Evolutionary conservation across 2,113 vertebrate genomes (phyloP).

Genomic region (Notechis scutatus): DNA sequence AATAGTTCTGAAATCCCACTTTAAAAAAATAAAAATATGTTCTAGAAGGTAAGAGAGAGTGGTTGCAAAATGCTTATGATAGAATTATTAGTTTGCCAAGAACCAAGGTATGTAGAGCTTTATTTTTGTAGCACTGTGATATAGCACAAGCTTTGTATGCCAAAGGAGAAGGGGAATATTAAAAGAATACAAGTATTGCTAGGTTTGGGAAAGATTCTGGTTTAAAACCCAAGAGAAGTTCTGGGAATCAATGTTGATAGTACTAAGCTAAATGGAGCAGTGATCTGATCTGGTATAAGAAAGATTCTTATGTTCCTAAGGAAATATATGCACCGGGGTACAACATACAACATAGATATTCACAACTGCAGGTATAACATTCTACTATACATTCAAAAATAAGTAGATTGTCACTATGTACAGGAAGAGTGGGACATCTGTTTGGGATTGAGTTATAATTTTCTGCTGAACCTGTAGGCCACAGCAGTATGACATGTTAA

Average conservation of each 20-base stretch:
- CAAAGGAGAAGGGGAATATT: neutral
- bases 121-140: neutral
- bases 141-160: neutral
- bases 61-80: neutral
- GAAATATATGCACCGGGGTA: neutral
- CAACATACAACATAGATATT: neutral
- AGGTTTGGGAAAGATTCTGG: neutral
- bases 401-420: neutral
- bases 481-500: neutral
- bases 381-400: neutral
- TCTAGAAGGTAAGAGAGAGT: neutral
- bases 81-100: slow-evolving; percentile 50
- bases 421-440: neutral
- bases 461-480: neutral
- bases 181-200: neutral
- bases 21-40: neutral
- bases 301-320: neutral
- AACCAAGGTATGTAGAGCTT: slow-evolving; percentile 39
- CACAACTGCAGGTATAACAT: neutral
- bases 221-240: neutral
- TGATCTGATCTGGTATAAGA: neutral
- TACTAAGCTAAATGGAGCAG: neutral
- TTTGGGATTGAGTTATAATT: neutral
- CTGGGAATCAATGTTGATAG: neutral
- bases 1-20: neutral